Evolutionary conservation across 1,140 invertebrate genomes (phyloP), one percentile per base, ranked within the genome.

Genomic region (Drosophila guanche): DNA sequence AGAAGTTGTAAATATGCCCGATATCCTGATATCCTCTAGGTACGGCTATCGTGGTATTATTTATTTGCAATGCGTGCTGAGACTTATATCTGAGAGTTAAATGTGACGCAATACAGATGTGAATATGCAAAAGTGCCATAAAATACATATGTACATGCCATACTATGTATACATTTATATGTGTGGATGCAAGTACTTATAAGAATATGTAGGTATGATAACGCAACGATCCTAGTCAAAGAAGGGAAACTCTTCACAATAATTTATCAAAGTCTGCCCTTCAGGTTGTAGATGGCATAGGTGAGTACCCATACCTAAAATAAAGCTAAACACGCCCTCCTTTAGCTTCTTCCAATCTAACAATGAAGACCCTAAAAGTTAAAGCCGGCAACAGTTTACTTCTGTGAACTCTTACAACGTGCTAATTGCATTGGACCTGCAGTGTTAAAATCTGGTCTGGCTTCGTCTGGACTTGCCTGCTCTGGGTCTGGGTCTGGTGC

Each of bases 161-260:
- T 25, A 51, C 40, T 23, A 52, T 25, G 40, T 25, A 60, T 14
- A 48, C 7, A 37, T 29, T 8, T 29, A 27, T 14, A n/a, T 55
- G 8, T 33, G 27, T 29, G 12, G 25, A 43, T 37, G 16, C 33
- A 40, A 27, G 8, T 42, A 37, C 33, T 12, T 37, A 37, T 37
- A 37, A 2, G 33, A 37, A 12, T 37, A 37, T 37, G 4, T 37
- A 37, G 33, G 33, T 37, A 37, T 37, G 33, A 12, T 37, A 12
- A 10, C 33, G 12, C 10, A 37, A 37, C 46, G 40, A 51, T 53
- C 37, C 79, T 84, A 84, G 79, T 84, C 79, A 84, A 69, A 40
- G n/a, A 23, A 53, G 59, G 55, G 25, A 45, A 25, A 63, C 16
- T 29, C n/a, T 25, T 25, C 67, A 56, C 6, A 27, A 37, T 42